Evolutionary conservation across 2,113 vertebrate genomes (phyloP).

Genomic region (Sphaerodactylus townsendi): DNA sequence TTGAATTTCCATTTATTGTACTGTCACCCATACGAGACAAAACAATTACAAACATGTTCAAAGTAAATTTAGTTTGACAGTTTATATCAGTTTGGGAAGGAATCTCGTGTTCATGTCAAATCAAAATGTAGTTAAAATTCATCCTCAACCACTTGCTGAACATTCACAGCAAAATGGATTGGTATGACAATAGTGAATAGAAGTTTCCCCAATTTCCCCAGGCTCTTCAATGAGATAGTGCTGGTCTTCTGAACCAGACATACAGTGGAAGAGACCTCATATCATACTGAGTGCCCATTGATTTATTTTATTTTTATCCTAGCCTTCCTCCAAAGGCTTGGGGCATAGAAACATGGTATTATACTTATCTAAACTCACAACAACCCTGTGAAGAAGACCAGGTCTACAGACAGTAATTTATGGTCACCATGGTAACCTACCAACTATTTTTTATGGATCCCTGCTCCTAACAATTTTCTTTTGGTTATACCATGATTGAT

Average conservation of each 20-base stretch:
- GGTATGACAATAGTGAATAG: background rate
- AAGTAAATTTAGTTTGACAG: background rate
- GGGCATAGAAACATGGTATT: no score
- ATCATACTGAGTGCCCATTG: no score
- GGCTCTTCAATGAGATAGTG: no score
- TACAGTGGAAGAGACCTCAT: no score
- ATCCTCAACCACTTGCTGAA: conserved; percentile 1
- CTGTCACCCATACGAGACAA: background rate
- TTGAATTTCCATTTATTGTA: background rate
- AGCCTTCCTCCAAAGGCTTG: no score
- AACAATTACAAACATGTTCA: background rate
- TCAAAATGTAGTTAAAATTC: background rate
- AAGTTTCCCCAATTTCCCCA: no score
- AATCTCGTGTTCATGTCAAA: background rate
- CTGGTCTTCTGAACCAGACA: no score
- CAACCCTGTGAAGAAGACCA: no score
- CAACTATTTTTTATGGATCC: background rate
- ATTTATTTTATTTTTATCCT: no score
- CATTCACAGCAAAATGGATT: conserved; percentile 9
- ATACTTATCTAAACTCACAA: no score
- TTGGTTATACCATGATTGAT: background rate
- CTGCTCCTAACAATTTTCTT: background rate
- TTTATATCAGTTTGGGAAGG: background rate
- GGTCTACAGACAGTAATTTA: background rate
- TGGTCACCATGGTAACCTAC: background rate